Conservation (phyloP, 2,797 vertebrate genomes). For the Alauda arvensis region DNA sequence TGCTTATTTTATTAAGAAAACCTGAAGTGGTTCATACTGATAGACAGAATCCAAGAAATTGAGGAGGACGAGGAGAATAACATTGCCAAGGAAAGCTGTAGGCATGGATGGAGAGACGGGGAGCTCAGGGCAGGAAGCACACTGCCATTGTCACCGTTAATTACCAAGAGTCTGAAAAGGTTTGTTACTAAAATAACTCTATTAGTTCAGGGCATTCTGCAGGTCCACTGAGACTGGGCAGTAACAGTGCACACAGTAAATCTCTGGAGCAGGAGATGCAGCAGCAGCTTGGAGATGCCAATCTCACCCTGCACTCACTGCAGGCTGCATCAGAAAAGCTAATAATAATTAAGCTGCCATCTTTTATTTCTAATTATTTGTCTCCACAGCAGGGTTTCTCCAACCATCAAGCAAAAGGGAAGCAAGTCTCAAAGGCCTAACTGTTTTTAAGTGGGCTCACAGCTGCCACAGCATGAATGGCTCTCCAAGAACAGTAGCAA, state of each 20-base stretch:
- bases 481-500: conserved; percentile 31
- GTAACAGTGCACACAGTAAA: not conserved
- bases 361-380: conserved; percentile 51
- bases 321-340: not conserved
- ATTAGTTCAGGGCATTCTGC: not conserved
- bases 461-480: conserved; percentile 42
- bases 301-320: not conserved
- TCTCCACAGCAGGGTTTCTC: conserved; percentile 45
- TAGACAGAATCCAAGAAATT: not conserved
- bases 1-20: not conserved
- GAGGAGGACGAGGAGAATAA: not conserved
- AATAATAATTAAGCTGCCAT: conserved; percentile 37
- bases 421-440: conserved; percentile 21
- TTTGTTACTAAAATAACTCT: not conserved
- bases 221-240: not conserved
- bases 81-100: not conserved
- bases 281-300: not conserved
- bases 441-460: conserved; percentile 21
- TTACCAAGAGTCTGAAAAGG: not conserved
- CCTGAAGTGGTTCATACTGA: not conserved
- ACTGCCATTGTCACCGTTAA: not conserved
- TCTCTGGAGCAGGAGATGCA: not conserved
- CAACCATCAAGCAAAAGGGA: conserved; percentile 10
- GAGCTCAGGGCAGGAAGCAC: not conserved
- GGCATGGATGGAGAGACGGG: not conserved